Percentiles rank a stretch among this genome's conserved stretches.
Evolutionary conservation across 53 echinoderm and acorn worm species (phyloP).

Genomic region (Hippasteria phrygiana): DNA sequence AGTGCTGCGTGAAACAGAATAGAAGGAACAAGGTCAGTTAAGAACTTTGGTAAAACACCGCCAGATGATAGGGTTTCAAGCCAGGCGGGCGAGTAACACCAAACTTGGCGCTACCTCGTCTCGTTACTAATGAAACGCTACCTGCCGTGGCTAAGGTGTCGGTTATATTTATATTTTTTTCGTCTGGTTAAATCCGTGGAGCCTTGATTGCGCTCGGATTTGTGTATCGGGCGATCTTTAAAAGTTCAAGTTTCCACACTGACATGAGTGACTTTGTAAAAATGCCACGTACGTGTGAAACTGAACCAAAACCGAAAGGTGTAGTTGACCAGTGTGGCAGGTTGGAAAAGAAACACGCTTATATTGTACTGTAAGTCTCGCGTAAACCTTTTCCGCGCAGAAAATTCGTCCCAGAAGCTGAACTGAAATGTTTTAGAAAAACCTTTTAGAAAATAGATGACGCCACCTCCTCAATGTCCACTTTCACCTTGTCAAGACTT

Average conservation of each 20-base stretch:
- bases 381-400: too few relatives aligned
- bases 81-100: conserved; percentile 27
- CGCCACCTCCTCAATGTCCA: neutral
- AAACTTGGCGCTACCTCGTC: conserved; percentile 27
- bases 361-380: too few relatives aligned
- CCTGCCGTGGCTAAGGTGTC: neutral
- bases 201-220: neutral
- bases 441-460: too few relatives aligned
- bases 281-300: too few relatives aligned
- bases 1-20: conserved; percentile 73
- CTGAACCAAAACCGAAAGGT: too few relatives aligned
- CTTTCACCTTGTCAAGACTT: neutral
- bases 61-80: conserved; percentile 33
- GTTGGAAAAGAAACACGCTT: too few relatives aligned
- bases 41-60: conserved; percentile 22
- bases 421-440: too few relatives aligned
- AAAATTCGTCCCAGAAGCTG: too few relatives aligned
- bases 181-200: neutral
- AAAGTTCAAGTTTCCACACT: conserved; percentile 12
- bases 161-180: neutral
- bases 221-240: neutral
- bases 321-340: too few relatives aligned
- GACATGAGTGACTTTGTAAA: neutral
- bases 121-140: neutral
- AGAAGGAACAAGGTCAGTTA: conserved; percentile 43